Evolutionary conservation across 2,113 vertebrate species (phyloP).

Genomic region (Myanophis thanlyinensis): DNA sequence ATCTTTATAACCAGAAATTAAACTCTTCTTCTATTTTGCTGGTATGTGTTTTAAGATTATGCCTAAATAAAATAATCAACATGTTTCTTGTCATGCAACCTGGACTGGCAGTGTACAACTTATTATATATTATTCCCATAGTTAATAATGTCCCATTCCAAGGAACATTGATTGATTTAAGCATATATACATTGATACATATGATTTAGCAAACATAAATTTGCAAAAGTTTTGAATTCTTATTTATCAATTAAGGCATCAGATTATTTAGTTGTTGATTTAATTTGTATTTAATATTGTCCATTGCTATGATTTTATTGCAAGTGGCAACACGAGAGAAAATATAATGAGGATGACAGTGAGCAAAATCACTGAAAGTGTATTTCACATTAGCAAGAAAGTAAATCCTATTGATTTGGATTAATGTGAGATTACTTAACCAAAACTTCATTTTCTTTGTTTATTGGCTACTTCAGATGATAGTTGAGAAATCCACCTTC

Average conservation of each 20-base stretch:
- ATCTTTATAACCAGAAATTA: constrained; percentile 13
- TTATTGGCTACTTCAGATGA: neutral
- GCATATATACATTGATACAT: too few relatives aligned
- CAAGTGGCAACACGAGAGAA: neutral
- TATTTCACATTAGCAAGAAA: neutral
- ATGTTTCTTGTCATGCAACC: neutral
- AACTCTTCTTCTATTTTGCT: neutral
- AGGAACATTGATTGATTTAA: neutral
- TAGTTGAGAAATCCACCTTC: neutral
- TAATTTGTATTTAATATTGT: neutral
- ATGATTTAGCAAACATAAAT: neutral
- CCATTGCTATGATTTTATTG: neutral
- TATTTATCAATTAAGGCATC: neutral
- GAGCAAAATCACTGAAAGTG: neutral
- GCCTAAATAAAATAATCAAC: neutral
- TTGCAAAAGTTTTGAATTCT: neutral
- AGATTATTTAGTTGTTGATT: neutral
- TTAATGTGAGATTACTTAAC: neutral
- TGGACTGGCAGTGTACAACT: neutral
- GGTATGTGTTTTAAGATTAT: neutral
- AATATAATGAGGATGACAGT: neutral
- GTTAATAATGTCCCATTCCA: neutral
- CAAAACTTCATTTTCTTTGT: neutral
- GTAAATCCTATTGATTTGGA: neutral
- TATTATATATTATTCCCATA: neutral